Base-by-base conservation (phyloP, 30 jellyfish, hydroid and myxozoan genomes). In the Clytia hemisphaerica region DNA sequence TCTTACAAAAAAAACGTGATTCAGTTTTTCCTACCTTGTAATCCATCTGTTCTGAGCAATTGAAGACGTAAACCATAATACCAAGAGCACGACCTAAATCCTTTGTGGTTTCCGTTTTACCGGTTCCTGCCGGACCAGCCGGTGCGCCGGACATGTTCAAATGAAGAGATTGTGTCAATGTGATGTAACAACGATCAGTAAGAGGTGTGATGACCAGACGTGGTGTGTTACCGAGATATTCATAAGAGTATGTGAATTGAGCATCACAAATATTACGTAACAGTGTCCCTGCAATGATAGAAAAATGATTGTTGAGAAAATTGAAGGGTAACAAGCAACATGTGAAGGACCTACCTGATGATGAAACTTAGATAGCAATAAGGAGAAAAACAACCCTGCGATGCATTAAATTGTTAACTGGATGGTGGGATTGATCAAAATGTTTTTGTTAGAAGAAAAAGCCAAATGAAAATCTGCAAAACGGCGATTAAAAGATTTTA, bases 71-170 rank as follows among this genome's bases (percentile, higher is more conserved):
- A 14, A 88, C 97, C 94, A 88, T 88, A 22, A 88, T 88, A 3
- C 97, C 97, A 42, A 88, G 79, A 21, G 97, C 97, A 51, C 97
- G 83, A 1, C 97, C 97, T 27, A 88, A 80, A 80, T 88, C 97
- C 67, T 88, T 88, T 27, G 97, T 88, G 38, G 97, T 88, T 75
- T 87, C 97, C 9, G 97, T 87, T 74, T 87, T 87, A 26, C 97
- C 97, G 15, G 97, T 87, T 31, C 97, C 97, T 29, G 97, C 97
- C 25, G 97, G 97, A 2, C 97, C 97, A 15, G 97, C 97, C 4
- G 97, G 97, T 7, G 97, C 97, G 12, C 97, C 97, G 45, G 94
- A 79, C 97, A 88, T 88, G 14, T 79, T 76, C 73, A 88, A 72
- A 71, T 88, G 97, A 33, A 88, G 92, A 16, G 97, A 88, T 71